Evolutionary conservation across 1,140 invertebrate genomes (phyloP), one percentile per base, ranked within the genome.

Genomic region (Dinoponera quadriceps): DNA sequence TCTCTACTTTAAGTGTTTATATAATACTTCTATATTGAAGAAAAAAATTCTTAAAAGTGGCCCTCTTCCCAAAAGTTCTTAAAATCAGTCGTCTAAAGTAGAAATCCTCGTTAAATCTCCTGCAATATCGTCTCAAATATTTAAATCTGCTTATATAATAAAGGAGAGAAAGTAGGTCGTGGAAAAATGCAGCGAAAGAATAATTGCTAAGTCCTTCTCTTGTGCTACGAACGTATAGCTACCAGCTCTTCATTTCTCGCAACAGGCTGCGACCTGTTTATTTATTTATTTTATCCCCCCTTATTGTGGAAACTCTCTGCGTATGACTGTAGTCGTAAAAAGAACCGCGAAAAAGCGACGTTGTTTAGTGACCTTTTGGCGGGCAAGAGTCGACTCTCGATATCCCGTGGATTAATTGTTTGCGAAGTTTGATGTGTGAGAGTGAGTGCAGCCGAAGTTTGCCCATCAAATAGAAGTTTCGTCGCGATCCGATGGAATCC

Each of bases 341-440:
- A 78, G 33, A 80, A 71, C 69, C 51, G 54, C 22, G 38, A 38
- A 29, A 69, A 69, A 38, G 22, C 27, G 22, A 59, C 33, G 25
- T 33, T 44, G 63, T 33, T 18, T 20, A 38, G 14, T 38, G 38
- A 75, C 20, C 73, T 77, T 51, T 78, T 14, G 62, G 18, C 33
- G 13, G 29, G 18, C 54, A 59, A 29, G 71, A 73, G 33, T 18
- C 49, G 55, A 38, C 49, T 18, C 33, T 20, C 62, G 33, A 68
- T 68, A 78, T 78, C 49, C 33, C n/a, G n/a, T 25, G 75, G 51
- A 80, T 80, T 80, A 80, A 80, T 80, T 71, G 75, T 59, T 80
- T 48, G 75, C 51, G 51, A 80, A 80, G 75, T 69, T 71, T 44
- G 33, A 59, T 48, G 54, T 66, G n/a, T 44, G 60, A 20, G 27